A percentile compares a stretch with the other conserved stretches of the same genome.
Evolutionary conservation across 1,140 invertebrate genomes (phyloP).

Genomic region (Coelopa frigida): DNA sequence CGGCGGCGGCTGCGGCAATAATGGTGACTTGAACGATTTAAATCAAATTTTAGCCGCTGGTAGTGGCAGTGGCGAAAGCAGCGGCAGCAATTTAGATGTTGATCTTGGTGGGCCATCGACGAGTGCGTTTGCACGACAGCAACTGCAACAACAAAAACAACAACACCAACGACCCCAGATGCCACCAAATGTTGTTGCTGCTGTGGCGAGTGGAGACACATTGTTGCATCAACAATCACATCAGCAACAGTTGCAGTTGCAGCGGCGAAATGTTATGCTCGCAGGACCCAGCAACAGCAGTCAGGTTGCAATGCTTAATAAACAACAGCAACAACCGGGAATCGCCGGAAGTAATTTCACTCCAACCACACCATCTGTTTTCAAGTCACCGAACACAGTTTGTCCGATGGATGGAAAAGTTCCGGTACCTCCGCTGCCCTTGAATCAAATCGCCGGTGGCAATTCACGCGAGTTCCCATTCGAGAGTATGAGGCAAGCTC

Average conservation of each 20-base stretch:
- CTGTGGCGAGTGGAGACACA: slow-evolving; percentile 7
- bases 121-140: slow-evolving; percentile 18
- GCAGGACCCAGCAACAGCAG: slow-evolving; percentile 20
- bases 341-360: too few relatives aligned
- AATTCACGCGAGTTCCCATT: slow-evolving; percentile 63
- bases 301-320: slow-evolving; percentile 16
- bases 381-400: slow-evolving; percentile 76
- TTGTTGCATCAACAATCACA: slow-evolving; percentile 30
- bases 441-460: slow-evolving; percentile 39
- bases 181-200: slow-evolving; percentile 15
- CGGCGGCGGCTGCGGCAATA: neutral
- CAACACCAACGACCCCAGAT: slow-evolving; percentile 20
- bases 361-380: slow-evolving; percentile 42
- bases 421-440: slow-evolving; percentile 48
- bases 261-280: slow-evolving; percentile 23
- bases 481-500: slow-evolving; percentile 81
- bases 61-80: neutral
- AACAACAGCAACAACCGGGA: slow-evolving; percentile 19
- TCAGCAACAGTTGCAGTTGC: slow-evolving; percentile 15
- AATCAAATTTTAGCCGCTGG: slow-evolving; percentile 24
- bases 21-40: slow-evolving; percentile 14
- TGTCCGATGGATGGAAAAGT: slow-evolving; percentile 70
- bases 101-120: slow-evolving; percentile 1
- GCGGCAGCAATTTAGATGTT: slow-evolving; percentile 15
- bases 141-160: slow-evolving; percentile 22